Evolutionary conservation across 2,888 invertebrate genomes (phyloP), one percentile per base, ranked within the genome.

Genomic region (Drosophila hamatofila): DNA sequence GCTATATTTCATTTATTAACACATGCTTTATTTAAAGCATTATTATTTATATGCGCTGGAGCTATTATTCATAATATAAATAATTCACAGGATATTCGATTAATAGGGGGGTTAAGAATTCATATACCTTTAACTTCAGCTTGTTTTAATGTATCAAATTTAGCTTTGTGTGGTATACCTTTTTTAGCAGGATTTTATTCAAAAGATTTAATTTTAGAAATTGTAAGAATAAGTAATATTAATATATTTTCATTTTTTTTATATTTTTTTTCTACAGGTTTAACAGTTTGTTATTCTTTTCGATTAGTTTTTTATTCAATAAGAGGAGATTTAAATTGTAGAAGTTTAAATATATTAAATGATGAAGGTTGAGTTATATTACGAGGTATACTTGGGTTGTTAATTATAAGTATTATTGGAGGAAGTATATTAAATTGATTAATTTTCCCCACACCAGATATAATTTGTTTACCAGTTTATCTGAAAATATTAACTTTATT

Each of bases 41-140:
- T 41, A 5, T 21, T 41, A 21, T 41, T 41, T 41, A 21, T 41
- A 5, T 41, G 41, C 21, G 41, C 41, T 2, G 41, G 41, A 0
- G 41, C 41, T 4, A 41, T 41, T 41, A 41, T 41, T 41, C 41
- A 41, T 21, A 41, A 41, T 41, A 41, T 41, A 21, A 41, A 41
- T 41, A 41, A 41, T 41, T 41, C 41, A 0, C 41, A 41, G 12
- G 18, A 41, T 41, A 41, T 41, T 21, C 41, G 41, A 0, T 41
- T 41, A 21, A 41, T 41, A 21, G 41, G 41, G 1, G 41, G 41
- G 11, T 21, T 21, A 21, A 21, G 41, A 41, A 41, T 41, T 41
- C 18, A 41, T 21, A 41, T 41, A 12, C 41, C 41, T 21, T 41
- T 41, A 21, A 41, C 41, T 21, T 41, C 18, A 0, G 18, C 41